These are phyloP conservation scores for Rhagoletis zephyria DNA, from an alignment of 1,140 invertebrate species.

Conservation along the genomic window DNA sequence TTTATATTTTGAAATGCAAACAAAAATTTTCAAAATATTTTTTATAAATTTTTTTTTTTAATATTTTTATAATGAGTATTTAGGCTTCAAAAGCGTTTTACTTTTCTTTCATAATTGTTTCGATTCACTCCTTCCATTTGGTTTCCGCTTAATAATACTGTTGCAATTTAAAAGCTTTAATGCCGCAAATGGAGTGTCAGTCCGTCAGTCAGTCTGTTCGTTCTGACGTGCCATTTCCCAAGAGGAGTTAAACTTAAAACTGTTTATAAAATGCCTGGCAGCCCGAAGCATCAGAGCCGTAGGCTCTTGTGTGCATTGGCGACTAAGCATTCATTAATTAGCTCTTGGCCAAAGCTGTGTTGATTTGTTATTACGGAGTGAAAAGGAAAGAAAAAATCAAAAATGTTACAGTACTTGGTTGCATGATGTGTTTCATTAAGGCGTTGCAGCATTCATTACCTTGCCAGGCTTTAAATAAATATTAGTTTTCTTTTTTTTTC, in stretches of 20 bases:
- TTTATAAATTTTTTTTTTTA: no score
- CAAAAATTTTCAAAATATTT: no score
- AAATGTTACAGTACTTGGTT: slow-evolving; percentile 3
- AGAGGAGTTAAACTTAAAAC: slow-evolving; percentile 1
- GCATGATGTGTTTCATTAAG: slow-evolving; percentile 24
- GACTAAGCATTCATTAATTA: slow-evolving; percentile 40
- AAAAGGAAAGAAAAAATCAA: neutral
- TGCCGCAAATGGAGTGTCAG: neutral
- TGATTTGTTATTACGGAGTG: neutral
- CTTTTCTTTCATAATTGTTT: no score
- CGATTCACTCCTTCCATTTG: no score
- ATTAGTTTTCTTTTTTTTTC: neutral
- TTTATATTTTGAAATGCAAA: no score
- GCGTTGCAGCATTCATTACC: slow-evolving; percentile 22
- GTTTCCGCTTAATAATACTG: no score
- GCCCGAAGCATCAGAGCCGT: neutral
- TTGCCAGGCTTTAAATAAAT: neutral
- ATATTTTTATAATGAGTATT: no score
- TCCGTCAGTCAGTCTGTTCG: neutral
- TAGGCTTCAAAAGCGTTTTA: no score
- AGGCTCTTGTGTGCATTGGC: neutral
- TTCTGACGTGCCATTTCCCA: neutral
- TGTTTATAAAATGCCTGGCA: neutral
- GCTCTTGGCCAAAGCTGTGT: neutral
- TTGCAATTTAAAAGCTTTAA: no score